Evolutionary conservation across 2,888 invertebrate species (phyloP).

Genomic region (Nomada goodeniana): DNA sequence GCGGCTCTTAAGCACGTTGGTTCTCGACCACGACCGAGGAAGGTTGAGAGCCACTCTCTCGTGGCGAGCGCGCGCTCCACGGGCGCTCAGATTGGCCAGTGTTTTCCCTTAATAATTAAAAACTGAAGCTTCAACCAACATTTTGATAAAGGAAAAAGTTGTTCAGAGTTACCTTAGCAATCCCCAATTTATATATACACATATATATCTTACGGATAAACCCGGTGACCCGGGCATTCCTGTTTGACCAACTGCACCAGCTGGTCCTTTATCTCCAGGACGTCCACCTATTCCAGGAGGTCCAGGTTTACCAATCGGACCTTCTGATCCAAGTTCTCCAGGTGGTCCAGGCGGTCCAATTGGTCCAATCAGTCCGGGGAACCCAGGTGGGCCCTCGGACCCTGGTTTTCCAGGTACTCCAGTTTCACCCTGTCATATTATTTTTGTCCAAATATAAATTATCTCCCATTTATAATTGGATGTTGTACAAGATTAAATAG

Average conservation of each 20-base stretch:
- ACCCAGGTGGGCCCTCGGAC: constrained; percentile 90
- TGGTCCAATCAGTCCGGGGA: constrained; percentile 88
- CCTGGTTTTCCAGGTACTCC: constrained; percentile 91
- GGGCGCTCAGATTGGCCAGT: no score
- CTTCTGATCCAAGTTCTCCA: constrained; percentile 88
- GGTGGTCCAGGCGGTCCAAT: constrained; percentile 88
- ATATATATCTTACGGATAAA: constrained; percentile 86
- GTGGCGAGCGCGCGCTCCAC: no score
- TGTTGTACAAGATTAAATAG: neutral
- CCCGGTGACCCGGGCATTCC: constrained; percentile 90
- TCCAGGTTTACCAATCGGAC: constrained; percentile 89
- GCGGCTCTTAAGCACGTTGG: no score
- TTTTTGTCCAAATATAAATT: neutral
- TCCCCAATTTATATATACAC: no score
- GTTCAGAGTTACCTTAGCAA: no score
- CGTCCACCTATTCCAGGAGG: constrained; percentile 90
- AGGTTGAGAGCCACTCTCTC: no score
- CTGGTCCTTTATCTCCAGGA: constrained; percentile 91
- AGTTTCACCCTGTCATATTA: constrained; percentile 87
- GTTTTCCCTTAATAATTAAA: no score
- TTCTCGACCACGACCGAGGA: no score
- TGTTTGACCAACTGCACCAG: constrained; percentile 87
- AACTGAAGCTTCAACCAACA: no score
- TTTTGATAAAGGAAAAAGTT: no score
- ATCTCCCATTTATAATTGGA: neutral